A percentile compares a stretch with the other conserved stretches of the same genome.
phyloP scores from a whole-genome alignment of 1,140 invertebrate genomes.

The Anadara kagoshimensis region DNA sequence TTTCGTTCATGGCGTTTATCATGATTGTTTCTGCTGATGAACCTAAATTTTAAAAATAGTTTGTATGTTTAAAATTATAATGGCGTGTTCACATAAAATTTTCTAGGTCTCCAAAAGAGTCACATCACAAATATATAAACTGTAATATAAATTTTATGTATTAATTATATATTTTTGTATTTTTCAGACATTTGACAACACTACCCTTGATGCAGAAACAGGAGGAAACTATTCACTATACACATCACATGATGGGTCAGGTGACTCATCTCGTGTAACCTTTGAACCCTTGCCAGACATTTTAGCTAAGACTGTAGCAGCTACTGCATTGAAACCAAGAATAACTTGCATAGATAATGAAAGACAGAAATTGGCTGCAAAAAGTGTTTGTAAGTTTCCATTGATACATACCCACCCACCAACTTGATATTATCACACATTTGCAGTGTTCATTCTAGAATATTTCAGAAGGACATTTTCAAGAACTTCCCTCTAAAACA shows the following conservation, averaged over 20 bases:
- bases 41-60: no score
- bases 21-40: no score
- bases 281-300: constrained; percentile 69
- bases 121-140: neutral
- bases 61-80: no score
- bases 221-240: constrained; percentile 16
- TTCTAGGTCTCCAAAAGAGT: no score
- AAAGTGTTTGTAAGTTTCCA: constrained; percentile 20
- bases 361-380: constrained; percentile 49
- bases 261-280: constrained; percentile 44
- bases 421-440: no score
- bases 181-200: constrained; percentile 42
- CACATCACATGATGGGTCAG: constrained; percentile 5
- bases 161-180: neutral
- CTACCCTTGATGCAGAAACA: constrained; percentile 21
- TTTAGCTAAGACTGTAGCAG: constrained; percentile 50
- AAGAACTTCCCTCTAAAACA: neutral
- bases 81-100: no score
- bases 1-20: no score
- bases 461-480: neutral
- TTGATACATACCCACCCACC: no score
- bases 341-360: constrained; percentile 53
- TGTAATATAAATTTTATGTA: neutral
- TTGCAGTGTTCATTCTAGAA: no score
- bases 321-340: constrained; percentile 56